A percentile compares a stretch with the other conserved stretches of the same genome.
phyloP scores from a whole-genome alignment of 92 coral and sea anemone genomes.

The Epizoanthus scotinus region DNA sequence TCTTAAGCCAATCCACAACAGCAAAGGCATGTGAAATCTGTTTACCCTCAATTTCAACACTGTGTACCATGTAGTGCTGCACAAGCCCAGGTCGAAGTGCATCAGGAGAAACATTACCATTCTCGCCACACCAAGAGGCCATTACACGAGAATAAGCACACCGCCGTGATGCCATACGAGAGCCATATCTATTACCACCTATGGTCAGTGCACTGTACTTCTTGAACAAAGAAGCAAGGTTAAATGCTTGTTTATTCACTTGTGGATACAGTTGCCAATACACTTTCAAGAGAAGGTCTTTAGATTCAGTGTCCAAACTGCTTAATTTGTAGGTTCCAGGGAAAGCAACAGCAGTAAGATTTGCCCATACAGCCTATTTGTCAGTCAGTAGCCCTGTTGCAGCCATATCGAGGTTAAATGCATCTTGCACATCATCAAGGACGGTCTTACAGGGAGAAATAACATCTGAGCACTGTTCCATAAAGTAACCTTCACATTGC shows the following conservation, averaged over 20 bases:
- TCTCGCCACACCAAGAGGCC: constrained; percentile 34
- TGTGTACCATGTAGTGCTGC: too few species aligned
- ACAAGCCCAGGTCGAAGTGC: constrained; percentile 33
- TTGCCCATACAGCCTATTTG: neutral
- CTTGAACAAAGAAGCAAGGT: constrained; percentile 34
- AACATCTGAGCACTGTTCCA: neutral
- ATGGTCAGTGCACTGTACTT: constrained; percentile 7
- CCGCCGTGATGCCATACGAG: constrained; percentile 31
- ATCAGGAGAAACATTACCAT: constrained; percentile 10
- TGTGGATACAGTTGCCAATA: constrained; percentile 12
- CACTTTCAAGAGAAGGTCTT: constrained; percentile 3
- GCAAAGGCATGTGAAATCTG: too few species aligned
- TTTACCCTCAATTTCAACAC: too few species aligned
- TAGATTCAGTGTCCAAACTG: constrained; percentile 23
- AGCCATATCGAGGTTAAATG: constrained; percentile 9
- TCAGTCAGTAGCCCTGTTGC: constrained; percentile 5
- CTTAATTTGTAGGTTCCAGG: constrained; percentile 25
- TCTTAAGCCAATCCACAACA: too few species aligned
- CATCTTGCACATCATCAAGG: constrained; percentile 27
- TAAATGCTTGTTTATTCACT: neutral
- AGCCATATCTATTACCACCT: constrained; percentile 21
- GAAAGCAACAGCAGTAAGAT: neutral
- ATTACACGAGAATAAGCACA: constrained; percentile 20
- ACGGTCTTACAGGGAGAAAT: constrained; percentile 19
- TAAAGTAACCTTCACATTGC: constrained; percentile 37